A percentile compares a stretch with the other conserved stretches of the same genome.
These are phyloP conservation scores for Desmophyllum pertusum DNA, from an alignment of 92 coral and sea anemone genomes.

Conservation along the genomic window DNA sequence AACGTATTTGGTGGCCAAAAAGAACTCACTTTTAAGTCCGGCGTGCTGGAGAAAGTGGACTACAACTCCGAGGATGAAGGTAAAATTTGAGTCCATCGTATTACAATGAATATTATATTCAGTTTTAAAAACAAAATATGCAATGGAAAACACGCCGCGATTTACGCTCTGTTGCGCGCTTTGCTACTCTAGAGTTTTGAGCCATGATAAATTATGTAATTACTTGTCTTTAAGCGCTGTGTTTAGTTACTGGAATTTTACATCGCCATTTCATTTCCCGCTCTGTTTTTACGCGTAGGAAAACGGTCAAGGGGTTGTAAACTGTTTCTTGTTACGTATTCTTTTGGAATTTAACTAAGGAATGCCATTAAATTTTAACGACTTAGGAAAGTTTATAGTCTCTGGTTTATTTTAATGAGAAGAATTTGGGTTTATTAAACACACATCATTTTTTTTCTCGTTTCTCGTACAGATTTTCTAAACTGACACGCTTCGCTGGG, in stretches of 20 bases:
- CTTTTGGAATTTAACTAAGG: conserved; percentile 90
- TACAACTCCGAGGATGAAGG: conserved; percentile 98
- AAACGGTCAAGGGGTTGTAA: conserved; percentile 31
- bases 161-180: conserved; percentile 12
- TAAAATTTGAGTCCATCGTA: conserved; percentile 23
- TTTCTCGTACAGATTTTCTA: conserved; percentile 24
- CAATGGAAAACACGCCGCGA: conserved; percentile 10
- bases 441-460: conserved; percentile 53
- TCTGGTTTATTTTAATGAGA: conserved; percentile 86
- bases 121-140: conserved; percentile 6
- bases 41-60: conserved; percentile 86
- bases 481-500: conserved; percentile 43
- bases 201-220: conserved; percentile 47
- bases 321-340: conserved; percentile 40
- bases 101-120: conserved; percentile 14
- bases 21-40: conserved; percentile 93
- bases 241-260: conserved; percentile 33
- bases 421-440: conserved; percentile 78
- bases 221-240: conserved; percentile 34
- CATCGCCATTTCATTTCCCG: conserved; percentile 32
- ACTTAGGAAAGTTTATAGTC: conserved; percentile 71
- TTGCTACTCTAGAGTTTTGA: conserved; percentile 27
- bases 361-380: conserved; percentile 80
- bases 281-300: conserved; percentile 12
- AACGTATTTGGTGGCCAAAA: conserved; percentile 97